phyloP scores from a whole-genome alignment of 2,888 invertebrate species.

The Amblyjoppa proteus region DNA sequence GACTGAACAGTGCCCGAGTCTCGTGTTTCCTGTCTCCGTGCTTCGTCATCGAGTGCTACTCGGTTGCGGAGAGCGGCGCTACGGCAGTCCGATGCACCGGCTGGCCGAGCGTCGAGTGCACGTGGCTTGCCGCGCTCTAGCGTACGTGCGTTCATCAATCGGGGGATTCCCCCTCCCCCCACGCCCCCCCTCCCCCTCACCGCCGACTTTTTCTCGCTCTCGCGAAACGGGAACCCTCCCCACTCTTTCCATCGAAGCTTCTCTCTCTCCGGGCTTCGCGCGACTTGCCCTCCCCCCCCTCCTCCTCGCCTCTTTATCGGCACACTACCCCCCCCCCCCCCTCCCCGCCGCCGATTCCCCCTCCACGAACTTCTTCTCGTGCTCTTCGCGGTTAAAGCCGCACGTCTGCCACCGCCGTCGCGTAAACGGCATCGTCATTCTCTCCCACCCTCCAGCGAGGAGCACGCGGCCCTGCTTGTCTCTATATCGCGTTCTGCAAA shows the following conservation, averaged over 20 bases:
- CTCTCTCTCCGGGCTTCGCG: constrained; percentile 20
- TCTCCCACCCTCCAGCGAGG: constrained; percentile 41
- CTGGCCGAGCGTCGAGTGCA: constrained; percentile 55
- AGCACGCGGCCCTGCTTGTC: constrained; percentile 56
- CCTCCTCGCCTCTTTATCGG: background rate
- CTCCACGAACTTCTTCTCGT: background rate
- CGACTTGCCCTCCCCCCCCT: background rate
- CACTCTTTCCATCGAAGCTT: background rate
- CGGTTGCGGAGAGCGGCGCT: background rate
- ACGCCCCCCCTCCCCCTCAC: constrained; percentile 21
- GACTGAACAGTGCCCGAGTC: background rate
- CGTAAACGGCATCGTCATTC: constrained; percentile 35
- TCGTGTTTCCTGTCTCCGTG: background rate
- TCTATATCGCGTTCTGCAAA: constrained; percentile 65
- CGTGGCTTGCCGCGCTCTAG: constrained; percentile 65
- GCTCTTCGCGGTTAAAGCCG: constrained; percentile 2
- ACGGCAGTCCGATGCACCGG: constrained; percentile 51
- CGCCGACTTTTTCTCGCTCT: constrained; percentile 41
- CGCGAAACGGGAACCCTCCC: constrained; percentile 71
- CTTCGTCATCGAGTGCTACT: background rate
- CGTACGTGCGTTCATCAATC: constrained; percentile 65
- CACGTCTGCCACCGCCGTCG: constrained; percentile 1
- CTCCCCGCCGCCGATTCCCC: background rate
- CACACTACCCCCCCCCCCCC: background rate
- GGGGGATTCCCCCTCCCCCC: constrained; percentile 51